Base-by-base conservation (phyloP, 2,113 vertebrate genomes). In the Mirza zaza region DNA sequence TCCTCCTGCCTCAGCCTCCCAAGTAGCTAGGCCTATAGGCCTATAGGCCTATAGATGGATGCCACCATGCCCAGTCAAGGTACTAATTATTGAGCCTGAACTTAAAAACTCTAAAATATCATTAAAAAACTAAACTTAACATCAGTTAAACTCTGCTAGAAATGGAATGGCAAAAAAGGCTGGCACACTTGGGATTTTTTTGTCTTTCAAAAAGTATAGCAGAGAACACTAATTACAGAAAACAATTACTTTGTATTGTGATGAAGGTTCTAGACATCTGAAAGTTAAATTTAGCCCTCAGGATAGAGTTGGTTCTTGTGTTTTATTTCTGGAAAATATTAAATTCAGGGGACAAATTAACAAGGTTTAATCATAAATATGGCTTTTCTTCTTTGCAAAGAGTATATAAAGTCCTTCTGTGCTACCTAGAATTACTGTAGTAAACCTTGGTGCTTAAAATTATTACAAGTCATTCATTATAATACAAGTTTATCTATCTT, bases 361-460 rank as follows among this genome's bases (percentile, higher is more conserved):
- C 42, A 48, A 36, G 57, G 15, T 59, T 65, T 45, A 68, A 11
- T 82, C 1, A 21, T 55, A 3, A 36, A 45, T 55, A n/a, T 71
- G 61, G 32, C 6, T 55, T 90, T 80, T 70, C 14, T 29, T 75
- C 57, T 68, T 97, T 93, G 36, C 45, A 94, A 85, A 92, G 75
- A 76, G 68, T 42, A 75, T 15, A 2, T 91, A 29, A 21, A 75
- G 57, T 79, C 36, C 68, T 79, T 36, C 36, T 57, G 20, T 55
- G 45, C 55, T 73, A 15, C 57, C 48, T 79, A 17, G 50, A 88
- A 42, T 79, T 21, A 8, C 15, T 67, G 10, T 45, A 63, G 13
- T 88, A 71, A 93, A 68, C 18, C 9, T 88, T 57, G 34, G 42
- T 67, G 52, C 45, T 55, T 65, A 55, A 29, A 92, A 77, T 94